These are phyloP conservation scores for Petrocephalus sullivani DNA, from an alignment of 2,797 vertebrate species.

Conservation along the genomic window DNA sequence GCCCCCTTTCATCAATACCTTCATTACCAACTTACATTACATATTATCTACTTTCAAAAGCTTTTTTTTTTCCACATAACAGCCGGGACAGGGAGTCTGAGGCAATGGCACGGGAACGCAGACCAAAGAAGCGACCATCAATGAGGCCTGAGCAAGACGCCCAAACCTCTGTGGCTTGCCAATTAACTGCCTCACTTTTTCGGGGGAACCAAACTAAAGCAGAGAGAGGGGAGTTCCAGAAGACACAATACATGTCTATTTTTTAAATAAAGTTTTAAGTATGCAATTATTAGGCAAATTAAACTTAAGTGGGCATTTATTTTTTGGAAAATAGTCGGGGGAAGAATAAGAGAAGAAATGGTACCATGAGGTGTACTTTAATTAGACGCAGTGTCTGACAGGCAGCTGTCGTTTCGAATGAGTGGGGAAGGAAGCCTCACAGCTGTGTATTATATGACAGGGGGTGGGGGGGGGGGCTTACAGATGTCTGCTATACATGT, in stretches of 20 bases:
- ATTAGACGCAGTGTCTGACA: neutral
- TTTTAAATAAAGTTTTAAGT: neutral
- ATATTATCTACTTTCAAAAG: constrained; percentile 1
- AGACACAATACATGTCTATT: neutral
- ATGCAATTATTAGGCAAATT: neutral
- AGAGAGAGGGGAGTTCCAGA: neutral
- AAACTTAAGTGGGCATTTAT: neutral
- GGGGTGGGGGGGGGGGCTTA: neutral
- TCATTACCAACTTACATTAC: constrained; percentile 13
- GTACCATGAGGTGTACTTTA: neutral
- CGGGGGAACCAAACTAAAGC: neutral
- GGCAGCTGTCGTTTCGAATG: constrained; percentile 1
- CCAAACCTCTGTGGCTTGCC: neutral
- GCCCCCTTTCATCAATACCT: neutral
- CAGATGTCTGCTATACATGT: neutral
- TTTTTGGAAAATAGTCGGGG: neutral
- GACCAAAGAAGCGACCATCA: neutral
- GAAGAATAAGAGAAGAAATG: neutral
- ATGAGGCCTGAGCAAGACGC: neutral
- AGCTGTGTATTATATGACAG: neutral
- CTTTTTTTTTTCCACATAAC: neutral
- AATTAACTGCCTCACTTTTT: neutral
- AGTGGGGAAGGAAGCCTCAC: neutral
- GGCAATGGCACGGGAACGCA: neutral
- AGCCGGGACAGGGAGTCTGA: neutral